A percentile compares a stretch with the other conserved stretches of the same genome.
Conservation (phyloP, 2,888 invertebrate genomes). For the Melinaea menophilus region DNA sequence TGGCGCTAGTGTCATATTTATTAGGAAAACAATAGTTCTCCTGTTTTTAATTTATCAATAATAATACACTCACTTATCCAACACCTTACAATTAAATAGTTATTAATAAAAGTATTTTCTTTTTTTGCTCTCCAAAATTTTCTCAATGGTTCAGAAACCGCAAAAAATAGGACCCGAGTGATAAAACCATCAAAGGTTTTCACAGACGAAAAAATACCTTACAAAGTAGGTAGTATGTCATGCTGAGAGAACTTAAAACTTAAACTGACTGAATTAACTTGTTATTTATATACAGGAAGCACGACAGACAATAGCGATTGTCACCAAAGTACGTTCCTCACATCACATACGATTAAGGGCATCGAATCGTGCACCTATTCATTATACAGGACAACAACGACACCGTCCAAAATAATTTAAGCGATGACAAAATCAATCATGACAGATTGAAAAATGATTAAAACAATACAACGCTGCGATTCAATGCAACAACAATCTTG, state of each 20-base stretch:
- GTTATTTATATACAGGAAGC: constrained; percentile 13
- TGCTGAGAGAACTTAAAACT: no score
- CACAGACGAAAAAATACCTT: no score
- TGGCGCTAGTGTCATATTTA: constrained; percentile 38
- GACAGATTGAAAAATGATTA: background rate
- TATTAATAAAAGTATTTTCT: no score
- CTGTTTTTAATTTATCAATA: background rate
- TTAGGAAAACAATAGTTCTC: constrained; percentile 38
- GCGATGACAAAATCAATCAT: constrained; percentile 26
- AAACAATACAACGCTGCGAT: no score
- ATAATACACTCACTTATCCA: background rate
- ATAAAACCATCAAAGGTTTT: no score
- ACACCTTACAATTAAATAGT: no score
- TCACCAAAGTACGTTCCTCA: constrained; percentile 35
- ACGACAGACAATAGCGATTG: constrained; percentile 24
- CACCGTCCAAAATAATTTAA: constrained; percentile 18
- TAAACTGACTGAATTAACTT: background rate
- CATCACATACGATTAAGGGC: constrained; percentile 40
- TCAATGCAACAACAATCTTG: no score
- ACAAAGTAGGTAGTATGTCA: no score
- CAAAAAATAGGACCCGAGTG: no score
- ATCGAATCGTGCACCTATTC: constrained; percentile 37
- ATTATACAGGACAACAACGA: constrained; percentile 19
- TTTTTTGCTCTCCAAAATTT: no score
- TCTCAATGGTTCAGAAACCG: no score